Conservation (phyloP, 2,888 invertebrate species). For the Rotaria magnacalcarata region DNA sequence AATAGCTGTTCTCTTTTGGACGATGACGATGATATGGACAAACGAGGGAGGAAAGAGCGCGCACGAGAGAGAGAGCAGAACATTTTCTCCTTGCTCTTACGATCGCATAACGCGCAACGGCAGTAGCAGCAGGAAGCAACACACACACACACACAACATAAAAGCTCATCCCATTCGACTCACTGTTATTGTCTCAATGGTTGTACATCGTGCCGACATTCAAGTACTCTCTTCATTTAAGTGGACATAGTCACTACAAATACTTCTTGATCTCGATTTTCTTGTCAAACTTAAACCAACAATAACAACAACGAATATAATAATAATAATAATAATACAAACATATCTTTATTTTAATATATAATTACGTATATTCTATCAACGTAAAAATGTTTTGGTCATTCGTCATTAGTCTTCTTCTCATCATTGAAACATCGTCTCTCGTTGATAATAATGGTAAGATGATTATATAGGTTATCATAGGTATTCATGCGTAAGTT, state of each 20-base stretch:
- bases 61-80: background rate
- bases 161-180: conserved; percentile 1
- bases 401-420: background rate
- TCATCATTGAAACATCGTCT: background rate
- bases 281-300: background rate
- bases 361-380: background rate
- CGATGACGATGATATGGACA: background rate
- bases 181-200: background rate
- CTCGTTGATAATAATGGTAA: background rate
- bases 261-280: background rate
- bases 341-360: background rate
- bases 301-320: background rate
- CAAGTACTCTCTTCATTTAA: conserved; percentile 20
- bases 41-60: background rate
- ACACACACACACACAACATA: background rate
- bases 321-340: no score
- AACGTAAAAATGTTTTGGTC: background rate
- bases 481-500: background rate
- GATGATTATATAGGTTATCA: background rate
- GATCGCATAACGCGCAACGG: conserved; percentile 6
- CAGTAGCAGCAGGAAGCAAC: conserved; percentile 26
- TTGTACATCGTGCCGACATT: background rate
- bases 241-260: background rate
- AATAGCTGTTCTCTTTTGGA: background rate
- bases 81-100: background rate